phyloP scores from a whole-genome alignment of 1,140 invertebrate species.

The Hormaphis cornu region DNA sequence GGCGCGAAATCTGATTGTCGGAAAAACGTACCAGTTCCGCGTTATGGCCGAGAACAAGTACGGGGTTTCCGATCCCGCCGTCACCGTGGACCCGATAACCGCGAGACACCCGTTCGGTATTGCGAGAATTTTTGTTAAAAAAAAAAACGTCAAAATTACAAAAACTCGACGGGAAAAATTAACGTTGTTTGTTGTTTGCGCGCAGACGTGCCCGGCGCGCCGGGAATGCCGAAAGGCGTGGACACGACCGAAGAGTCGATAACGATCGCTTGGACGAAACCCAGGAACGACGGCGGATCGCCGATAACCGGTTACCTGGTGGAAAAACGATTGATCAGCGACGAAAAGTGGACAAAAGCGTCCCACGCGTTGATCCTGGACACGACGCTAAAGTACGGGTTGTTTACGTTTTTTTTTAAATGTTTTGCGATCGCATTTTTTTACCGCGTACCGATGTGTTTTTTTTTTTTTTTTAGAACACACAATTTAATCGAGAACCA shows the following conservation, averaged over 20 bases:
- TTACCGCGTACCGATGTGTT: no score
- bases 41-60: slow-evolving; percentile 97
- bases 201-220: slow-evolving; percentile 73
- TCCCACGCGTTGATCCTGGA: slow-evolving; percentile 72
- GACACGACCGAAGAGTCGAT: slow-evolving; percentile 90
- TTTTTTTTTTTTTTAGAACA: slow-evolving; percentile 51
- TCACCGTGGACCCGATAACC: slow-evolving; percentile 75
- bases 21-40: slow-evolving; percentile 90
- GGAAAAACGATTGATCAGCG: slow-evolving; percentile 79
- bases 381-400: slow-evolving; percentile 55
- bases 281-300: slow-evolving; percentile 84
- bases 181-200: background rate
- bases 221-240: slow-evolving; percentile 73
- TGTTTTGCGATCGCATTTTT: background rate
- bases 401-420: background rate
- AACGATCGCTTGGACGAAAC: slow-evolving; percentile 86
- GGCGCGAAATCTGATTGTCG: slow-evolving; percentile 82
- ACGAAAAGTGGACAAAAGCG: slow-evolving; percentile 86
- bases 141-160: background rate
- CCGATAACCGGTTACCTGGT: slow-evolving; percentile 85
- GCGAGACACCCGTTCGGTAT: slow-evolving; percentile 90
- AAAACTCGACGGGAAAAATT: slow-evolving; percentile 44
- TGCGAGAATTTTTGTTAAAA: slow-evolving; percentile 12
- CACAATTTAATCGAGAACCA: slow-evolving; percentile 86
- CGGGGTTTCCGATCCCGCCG: slow-evolving; percentile 84